phyloP scores from a whole-genome alignment of 2,888 invertebrate genomes.

The Epinotia demarniana region DNA sequence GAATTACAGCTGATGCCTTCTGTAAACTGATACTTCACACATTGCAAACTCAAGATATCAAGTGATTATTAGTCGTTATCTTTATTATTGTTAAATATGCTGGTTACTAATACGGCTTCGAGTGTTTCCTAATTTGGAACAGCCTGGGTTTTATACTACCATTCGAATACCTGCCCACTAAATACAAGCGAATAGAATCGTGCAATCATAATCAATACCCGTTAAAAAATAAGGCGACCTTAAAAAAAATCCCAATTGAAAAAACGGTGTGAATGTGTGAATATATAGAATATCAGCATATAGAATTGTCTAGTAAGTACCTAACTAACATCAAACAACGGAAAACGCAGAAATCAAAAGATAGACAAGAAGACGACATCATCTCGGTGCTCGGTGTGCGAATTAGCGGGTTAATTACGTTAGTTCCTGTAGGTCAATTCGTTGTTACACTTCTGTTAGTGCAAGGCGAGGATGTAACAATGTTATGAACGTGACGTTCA shows the following conservation, averaged over 20 bases:
- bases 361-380: constrained; percentile 26
- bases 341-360: neutral
- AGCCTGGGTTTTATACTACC: neutral
- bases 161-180: neutral
- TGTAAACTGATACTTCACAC: constrained; percentile 71
- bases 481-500: constrained; percentile 19
- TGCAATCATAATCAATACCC: neutral
- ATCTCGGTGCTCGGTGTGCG: constrained; percentile 52
- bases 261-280: too few species aligned
- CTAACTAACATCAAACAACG: neutral
- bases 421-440: constrained; percentile 72
- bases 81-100: constrained; percentile 43
- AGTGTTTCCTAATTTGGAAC: constrained; percentile 15
- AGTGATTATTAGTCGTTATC: constrained; percentile 64
- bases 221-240: neutral
- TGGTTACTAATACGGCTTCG: constrained; percentile 15
- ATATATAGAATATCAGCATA: neutral
- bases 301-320: neutral
- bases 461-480: constrained; percentile 46
- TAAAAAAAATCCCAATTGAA: too few species aligned
- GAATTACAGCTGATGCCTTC: constrained; percentile 71
- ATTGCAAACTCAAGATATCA: constrained; percentile 65
- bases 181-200: neutral
- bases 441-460: constrained; percentile 59
- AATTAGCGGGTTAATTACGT: constrained; percentile 69